Percentiles rank a stretch among this genome's conserved stretches.
phyloP scores from a whole-genome alignment of 1,140 invertebrate genomes.

The Neuroterus valhalla region DNA sequence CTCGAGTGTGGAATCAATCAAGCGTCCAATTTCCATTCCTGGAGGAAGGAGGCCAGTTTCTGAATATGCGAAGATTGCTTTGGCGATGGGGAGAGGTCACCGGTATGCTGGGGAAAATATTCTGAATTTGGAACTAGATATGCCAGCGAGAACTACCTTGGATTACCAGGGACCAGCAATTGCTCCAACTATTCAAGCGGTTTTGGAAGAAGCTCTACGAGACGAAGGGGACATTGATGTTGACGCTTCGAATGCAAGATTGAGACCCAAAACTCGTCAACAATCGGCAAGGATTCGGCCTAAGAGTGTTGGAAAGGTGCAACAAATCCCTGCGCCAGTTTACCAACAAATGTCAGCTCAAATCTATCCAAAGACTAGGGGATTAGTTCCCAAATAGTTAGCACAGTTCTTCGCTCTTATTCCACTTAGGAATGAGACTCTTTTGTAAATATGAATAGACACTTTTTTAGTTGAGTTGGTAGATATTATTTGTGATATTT shows the following conservation, averaged over 20 bases:
- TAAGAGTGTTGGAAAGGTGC: slow-evolving; percentile 66
- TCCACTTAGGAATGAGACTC: slow-evolving; percentile 33
- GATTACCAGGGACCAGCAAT: slow-evolving; percentile 86
- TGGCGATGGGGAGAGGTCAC: slow-evolving; percentile 77
- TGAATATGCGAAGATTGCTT: slow-evolving; percentile 82
- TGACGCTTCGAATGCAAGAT: slow-evolving; percentile 75
- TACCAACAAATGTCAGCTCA: slow-evolving; percentile 34
- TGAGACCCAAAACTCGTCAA: slow-evolving; percentile 62
- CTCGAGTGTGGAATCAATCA: slow-evolving; percentile 70
- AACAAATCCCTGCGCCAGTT: slow-evolving; percentile 67
- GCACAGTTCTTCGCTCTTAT: slow-evolving; percentile 33
- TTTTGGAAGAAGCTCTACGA: slow-evolving; percentile 83
- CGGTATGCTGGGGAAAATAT: slow-evolving; percentile 88
- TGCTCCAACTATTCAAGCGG: slow-evolving; percentile 83
- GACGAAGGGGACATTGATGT: slow-evolving; percentile 85
- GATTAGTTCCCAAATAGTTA: slow-evolving; percentile 78
- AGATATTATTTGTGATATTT: slow-evolving; percentile 51
- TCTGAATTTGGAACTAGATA: slow-evolving; percentile 86
- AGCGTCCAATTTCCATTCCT: slow-evolving; percentile 80
- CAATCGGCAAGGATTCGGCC: slow-evolving; percentile 64
- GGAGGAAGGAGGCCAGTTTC: slow-evolving; percentile 82
- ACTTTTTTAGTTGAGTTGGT: slow-evolving; percentile 44
- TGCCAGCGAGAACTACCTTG: slow-evolving; percentile 85
- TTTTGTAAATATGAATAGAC: slow-evolving; percentile 52
- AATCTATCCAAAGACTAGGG: slow-evolving; percentile 77